These are phyloP conservation scores for Balaenoptera acutorostrata DNA, from an alignment of 2,113 vertebrate species.

Conservation along the genomic window DNA sequence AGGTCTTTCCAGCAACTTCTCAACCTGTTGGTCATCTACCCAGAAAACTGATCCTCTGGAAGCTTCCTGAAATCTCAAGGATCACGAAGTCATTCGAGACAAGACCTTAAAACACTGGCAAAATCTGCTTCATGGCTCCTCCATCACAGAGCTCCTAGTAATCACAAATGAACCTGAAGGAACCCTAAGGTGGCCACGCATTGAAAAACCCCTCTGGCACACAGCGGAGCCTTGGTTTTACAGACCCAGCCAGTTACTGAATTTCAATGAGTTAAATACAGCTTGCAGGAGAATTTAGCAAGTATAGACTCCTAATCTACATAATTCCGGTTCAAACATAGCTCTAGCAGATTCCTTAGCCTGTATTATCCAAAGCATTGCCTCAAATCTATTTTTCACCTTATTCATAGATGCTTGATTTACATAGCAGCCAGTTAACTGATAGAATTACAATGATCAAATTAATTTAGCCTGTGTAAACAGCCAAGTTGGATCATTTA, in stretches of 20 bases:
- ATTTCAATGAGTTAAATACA: not conserved
- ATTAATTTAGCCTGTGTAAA: not conserved
- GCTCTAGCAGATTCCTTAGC: not conserved
- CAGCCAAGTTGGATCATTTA: conserved; percentile 1
- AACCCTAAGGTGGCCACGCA: not conserved
- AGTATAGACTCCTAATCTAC: not conserved
- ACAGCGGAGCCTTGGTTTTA: not conserved
- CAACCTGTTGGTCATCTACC: not conserved
- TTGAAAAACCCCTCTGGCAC: not conserved
- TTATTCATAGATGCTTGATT: not conserved
- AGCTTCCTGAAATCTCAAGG: not conserved
- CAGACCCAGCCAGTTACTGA: not conserved
- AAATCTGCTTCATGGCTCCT: not conserved
- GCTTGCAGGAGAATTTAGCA: not conserved
- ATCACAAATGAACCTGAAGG: no score
- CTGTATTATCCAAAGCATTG: not conserved
- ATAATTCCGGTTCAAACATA: not conserved
- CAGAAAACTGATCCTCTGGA: not conserved
- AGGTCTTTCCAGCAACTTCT: not conserved
- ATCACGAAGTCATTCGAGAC: not conserved
- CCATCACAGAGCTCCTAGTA: not conserved
- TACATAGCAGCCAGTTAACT: not conserved
- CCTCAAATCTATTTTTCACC: not conserved
- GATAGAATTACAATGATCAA: not conserved
- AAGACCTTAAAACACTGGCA: not conserved